These are phyloP conservation scores for Phacellophora camtschatica DNA, from an alignment of 30 jellyfish, hydroid and myxozoan genomes.

Conservation along the genomic window DNA sequence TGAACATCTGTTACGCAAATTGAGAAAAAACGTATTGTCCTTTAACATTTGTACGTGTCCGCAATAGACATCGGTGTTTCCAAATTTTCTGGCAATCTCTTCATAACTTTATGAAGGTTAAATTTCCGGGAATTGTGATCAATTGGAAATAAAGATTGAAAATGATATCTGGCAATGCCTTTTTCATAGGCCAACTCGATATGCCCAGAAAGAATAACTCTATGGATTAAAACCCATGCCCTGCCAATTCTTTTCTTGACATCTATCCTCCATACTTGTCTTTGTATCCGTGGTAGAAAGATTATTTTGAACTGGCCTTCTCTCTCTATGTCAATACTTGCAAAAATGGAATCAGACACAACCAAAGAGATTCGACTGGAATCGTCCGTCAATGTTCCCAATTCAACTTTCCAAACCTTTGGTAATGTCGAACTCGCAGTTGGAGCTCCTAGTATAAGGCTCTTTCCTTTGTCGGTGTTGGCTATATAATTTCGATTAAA, in stretches of 20 bases:
- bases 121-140: neutral
- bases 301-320: neutral
- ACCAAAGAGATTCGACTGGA: neutral
- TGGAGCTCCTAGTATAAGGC: neutral
- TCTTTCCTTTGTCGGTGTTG: neutral
- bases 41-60: neutral
- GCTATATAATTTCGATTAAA: neutral
- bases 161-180: neutral
- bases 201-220: neutral
- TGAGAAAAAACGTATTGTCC: neutral
- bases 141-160: neutral
- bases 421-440: neutral
- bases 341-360: neutral
- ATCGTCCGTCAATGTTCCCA: neutral
- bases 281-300: neutral
- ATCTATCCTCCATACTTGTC: neutral
- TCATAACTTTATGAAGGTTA: neutral
- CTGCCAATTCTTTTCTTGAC: neutral
- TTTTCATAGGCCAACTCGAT: neutral
- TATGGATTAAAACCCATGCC: neutral
- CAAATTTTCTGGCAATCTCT: neutral
- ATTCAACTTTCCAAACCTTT: neutral
- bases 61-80: neutral
- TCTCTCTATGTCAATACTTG: constrained; percentile 1
- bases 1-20: too few relatives aligned